Base-by-base conservation (phyloP, 2,888 invertebrate species). In the Tetragonisca angustula region DNA sequence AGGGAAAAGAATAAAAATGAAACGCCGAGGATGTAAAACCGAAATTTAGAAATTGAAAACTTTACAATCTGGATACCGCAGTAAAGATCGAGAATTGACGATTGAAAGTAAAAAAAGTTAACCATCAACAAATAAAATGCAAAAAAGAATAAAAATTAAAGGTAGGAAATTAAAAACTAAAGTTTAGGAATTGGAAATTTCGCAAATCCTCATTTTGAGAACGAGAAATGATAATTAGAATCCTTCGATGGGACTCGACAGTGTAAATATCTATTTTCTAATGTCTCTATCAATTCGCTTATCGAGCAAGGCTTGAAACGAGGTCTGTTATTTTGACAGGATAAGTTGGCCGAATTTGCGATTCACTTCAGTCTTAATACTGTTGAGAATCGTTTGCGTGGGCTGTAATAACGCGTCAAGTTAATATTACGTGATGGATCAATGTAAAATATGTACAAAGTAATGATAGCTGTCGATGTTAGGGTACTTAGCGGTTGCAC, bases 391-490 rank as follows among this genome's bases (percentile, higher is more conserved):
- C 62, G 64, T n/a, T 36, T 65, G 36, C 64, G 64, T 36, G 36
- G 36, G 36, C 15, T 36, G 36, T n/a, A 65, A 65, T 36, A 65
- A 65, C 21, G 13, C 64, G 64, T 65, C 64, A 36, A 36, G n/a
- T 65, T 65, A 65, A 65, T 65, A 36, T 65, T 21, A 36, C 64
- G 15, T 1, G 64, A 65, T 65, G 36, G 21, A 65, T 36, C 36
- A 36, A 36, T 15, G 64, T 65, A 65, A 65, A 71, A 54, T 54
- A 36, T n/a, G 70, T 54, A 36, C 56, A 32, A 36, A 70, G 54
- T 70, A 70, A 71, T 21, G 54, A 56, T 50, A 71, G n/a, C 50
- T 56, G 70, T 56, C 64, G 64, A 65, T 65, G 64, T 65, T 64
- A 36, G 13, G n/a, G 36, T n/a, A 65, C 64, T 65, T 65, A 36